A percentile compares a stretch with the other conserved stretches of the same genome.
phyloP scores from a whole-genome alignment of 1,140 invertebrate species.

The Orchestia grillus region DNA sequence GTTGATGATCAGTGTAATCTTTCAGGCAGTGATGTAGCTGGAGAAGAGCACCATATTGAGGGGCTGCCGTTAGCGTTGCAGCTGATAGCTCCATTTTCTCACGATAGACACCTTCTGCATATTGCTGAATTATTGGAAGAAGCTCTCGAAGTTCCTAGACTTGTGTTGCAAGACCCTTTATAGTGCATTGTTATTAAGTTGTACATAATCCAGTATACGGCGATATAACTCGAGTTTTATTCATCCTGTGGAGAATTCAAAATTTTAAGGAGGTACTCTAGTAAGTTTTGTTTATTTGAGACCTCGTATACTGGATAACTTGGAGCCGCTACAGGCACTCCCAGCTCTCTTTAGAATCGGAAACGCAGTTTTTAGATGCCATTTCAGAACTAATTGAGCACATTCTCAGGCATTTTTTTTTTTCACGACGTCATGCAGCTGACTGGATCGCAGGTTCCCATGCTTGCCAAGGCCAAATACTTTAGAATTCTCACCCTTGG shows the following conservation, averaged over 20 bases:
- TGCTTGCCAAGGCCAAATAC: no score
- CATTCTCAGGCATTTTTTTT: no score
- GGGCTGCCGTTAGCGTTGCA: constrained; percentile 92
- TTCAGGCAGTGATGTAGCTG: neutral
- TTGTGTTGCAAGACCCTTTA: neutral
- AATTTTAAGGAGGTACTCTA: no score
- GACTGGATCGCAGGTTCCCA: no score
- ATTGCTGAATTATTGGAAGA: neutral
- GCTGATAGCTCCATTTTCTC: constrained; percentile 82
- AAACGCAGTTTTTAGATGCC: no score
- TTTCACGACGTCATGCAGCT: no score
- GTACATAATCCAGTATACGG: neutral
- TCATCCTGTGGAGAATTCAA: neutral
- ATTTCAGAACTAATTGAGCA: no score
- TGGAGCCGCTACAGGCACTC: no score
- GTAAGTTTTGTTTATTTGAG: no score
- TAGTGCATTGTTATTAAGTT: neutral
- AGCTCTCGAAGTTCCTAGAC: neutral
- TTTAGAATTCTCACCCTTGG: no score
- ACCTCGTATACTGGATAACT: no score
- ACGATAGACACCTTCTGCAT: constrained; percentile 36
- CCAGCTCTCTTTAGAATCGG: no score
- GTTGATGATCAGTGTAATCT: constrained; percentile 5
- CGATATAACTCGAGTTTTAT: neutral
- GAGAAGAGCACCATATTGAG: constrained; percentile 72